Base-by-base conservation (phyloP, 2,888 invertebrate genomes). In the Zygaena filipendulae region DNA sequence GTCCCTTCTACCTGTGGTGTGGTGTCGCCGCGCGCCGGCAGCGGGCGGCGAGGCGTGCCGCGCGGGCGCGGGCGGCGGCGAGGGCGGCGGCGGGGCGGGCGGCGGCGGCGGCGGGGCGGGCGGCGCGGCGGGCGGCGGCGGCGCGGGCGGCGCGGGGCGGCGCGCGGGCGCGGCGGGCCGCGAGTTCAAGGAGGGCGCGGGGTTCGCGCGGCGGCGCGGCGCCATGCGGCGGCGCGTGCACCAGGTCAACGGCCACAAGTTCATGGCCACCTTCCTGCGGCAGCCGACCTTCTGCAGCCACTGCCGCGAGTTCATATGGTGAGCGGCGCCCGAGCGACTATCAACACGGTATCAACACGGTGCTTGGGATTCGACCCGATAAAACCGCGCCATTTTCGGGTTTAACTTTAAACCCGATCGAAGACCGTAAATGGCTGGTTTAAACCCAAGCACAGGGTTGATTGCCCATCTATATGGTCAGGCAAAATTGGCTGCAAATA, bases 251-350 rank as follows among this genome's bases (percentile, higher is more conserved):
- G 98, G 97, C 25, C 99, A 99, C 85, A 99, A 99, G 83, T 99
- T 99, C 81, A 98, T 99, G 98, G 98, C 98, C 43, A 97, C 98
- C 42, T 97, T 96, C 81, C 86, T 99, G 54, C 87, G 96, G 28
- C 99, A 99, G 79, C 98, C 98, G 44, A 98, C 98, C 49, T 99
- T 99, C 84, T 99, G 99, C 85, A 97, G 97, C 60, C 96, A 97
- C 82, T 99, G 99, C 82, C 88, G 92, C 49, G 97, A 97, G 81
- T 99, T 99, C 79, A 98, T 99, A 68, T 98, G 98, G 98, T 95
- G 70, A 82, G 85, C 72, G 27, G n/a, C n/a, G n/a, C n/a, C n/a
- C n/a, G n/a, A n/a, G n/a, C n/a, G n/a, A n/a, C n/a, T n/a, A n/a
- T n/a, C n/a, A n/a, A n/a, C n/a, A n/a, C n/a, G n/a, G n/a, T n/a